Evolutionary conservation across 53 echinoderm and acorn worm genomes (phyloP).

Genomic region (Holothuria scabra): DNA sequence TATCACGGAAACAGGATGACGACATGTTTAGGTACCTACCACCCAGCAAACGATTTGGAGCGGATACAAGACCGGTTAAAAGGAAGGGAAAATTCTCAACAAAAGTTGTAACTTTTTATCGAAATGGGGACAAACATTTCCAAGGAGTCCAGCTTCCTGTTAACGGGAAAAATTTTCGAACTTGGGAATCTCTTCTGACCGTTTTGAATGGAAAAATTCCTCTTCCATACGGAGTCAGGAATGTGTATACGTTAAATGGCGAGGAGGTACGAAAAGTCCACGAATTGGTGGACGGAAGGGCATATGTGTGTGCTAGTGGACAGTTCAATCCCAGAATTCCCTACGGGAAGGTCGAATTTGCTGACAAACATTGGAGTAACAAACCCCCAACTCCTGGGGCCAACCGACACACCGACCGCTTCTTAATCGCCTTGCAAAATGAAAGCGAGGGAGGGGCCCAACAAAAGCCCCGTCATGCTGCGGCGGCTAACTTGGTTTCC

Average conservation of each 20-base stretch:
- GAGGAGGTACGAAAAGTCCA: slow-evolving; percentile 61
- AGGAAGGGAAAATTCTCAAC: slow-evolving; percentile 73
- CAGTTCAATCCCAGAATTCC: slow-evolving; percentile 74
- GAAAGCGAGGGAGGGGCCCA: slow-evolving; percentile 5
- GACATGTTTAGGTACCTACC: slow-evolving; percentile 70
- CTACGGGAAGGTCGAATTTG: slow-evolving; percentile 74
- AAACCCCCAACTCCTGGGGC: slow-evolving; percentile 62
- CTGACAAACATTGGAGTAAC: slow-evolving; percentile 74
- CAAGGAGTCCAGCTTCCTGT: slow-evolving; percentile 83
- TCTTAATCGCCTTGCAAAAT: slow-evolving; percentile 19
- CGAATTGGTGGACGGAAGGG: slow-evolving; percentile 91
- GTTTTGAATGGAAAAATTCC: slow-evolving; percentile 83
- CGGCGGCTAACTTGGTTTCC: slow-evolving; percentile 36
- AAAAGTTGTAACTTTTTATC: slow-evolving; percentile 89
- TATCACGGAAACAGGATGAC: slow-evolving; percentile 49
- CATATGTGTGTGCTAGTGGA: slow-evolving; percentile 94
- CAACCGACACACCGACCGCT: slow-evolving; percentile 62
- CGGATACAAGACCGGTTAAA: slow-evolving; percentile 7
- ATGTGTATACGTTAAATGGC: slow-evolving; percentile 77
- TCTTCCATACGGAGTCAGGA: slow-evolving; percentile 87
- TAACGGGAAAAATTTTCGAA: slow-evolving; percentile 74
- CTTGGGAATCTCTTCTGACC: slow-evolving; percentile 82
- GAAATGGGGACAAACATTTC: slow-evolving; percentile 97
- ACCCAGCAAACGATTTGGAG: slow-evolving; percentile 29
- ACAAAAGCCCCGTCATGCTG: slow-evolving; percentile 40